A percentile compares a stretch with the other conserved stretches of the same genome.
phyloP scores from a whole-genome alignment of 1,140 invertebrate species.

The Zeugodacus cucurbitae region DNA sequence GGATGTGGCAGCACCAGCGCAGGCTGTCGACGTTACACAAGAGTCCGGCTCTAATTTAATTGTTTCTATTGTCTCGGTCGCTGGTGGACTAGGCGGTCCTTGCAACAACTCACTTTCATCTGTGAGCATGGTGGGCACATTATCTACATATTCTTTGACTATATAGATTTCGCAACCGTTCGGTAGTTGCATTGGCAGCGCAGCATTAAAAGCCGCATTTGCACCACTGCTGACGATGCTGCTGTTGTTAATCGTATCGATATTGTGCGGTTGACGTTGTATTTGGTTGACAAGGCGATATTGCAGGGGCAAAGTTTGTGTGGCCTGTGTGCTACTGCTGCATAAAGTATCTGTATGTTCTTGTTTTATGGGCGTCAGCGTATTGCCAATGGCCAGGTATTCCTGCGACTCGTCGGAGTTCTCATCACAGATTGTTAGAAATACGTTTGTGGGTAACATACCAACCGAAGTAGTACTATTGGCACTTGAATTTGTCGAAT shows the following conservation, averaged over 20 bases:
- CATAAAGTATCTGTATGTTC: conserved; percentile 48
- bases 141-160: conserved; percentile 54
- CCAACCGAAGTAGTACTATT: background rate
- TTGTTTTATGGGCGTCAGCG: conserved; percentile 51
- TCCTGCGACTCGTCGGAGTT: conserved; percentile 57
- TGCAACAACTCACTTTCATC: conserved; percentile 21
- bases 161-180: conserved; percentile 64
- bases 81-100: background rate
- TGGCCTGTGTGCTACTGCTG: background rate
- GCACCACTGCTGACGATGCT: background rate
- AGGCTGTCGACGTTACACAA: background rate
- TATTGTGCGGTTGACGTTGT: background rate
- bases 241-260: background rate
- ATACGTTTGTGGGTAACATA: conserved; percentile 52
- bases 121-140: background rate
- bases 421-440: conserved; percentile 60
- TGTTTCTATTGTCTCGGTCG: background rate
- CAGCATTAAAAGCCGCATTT: background rate
- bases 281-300: conserved; percentile 44
- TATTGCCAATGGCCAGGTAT: conserved; percentile 55
- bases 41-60: conserved; percentile 39
- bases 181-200: conserved; percentile 52
- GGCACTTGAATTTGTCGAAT: background rate
- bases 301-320: conserved; percentile 38
- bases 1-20: background rate